Evolutionary conservation across 2,888 invertebrate genomes (phyloP), one percentile per base, ranked within the genome.

Genomic region (Acanthococcus lagerstroemiae): DNA sequence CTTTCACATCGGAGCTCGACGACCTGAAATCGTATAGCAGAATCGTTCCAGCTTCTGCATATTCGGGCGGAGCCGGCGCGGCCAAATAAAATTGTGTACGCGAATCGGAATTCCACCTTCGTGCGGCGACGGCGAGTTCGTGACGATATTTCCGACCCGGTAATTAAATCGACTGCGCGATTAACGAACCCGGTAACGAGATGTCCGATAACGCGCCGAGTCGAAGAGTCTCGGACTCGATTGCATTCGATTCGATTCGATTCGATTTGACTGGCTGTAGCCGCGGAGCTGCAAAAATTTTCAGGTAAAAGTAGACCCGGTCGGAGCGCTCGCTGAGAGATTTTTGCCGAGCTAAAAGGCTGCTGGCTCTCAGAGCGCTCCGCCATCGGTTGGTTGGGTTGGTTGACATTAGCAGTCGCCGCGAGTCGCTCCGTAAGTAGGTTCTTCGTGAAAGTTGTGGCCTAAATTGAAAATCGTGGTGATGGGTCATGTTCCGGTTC

Each of bases 401-500:
- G 52, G 22, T 26, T 48, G 63, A 50, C 26, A 50, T 37, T 63
- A 52, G 63, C 63, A 63, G 52, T 63, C 63, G 52, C 30, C 30
- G 52, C 63, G 52, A 63, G 54, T 52, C 21, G 48, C 17, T 19
- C 6, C 45, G 54, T 50, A 63, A 63, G 63, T 63, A 63, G 63
- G 63, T 63, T 54, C 63, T 63, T 24, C 52, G 63, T 63, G 63
- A 63, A 63, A 63, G 63, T 63, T 63, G 27, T 63, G 63, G 63
- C 63, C 63, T 63, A 63, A 63, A 63, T 63, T 63, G 63, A 63
- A 63, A 54, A 63, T 63, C 63, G 63, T 54, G 63, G 63, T 63
- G 63, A 63, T 63, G 63, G 63, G 63, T 63, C 63, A 63, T 63
- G 63, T 63, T 63, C 63, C 63, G 63, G 63, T 63, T 63, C 63